Evolutionary conservation across 2,797 vertebrate species (phyloP), one percentile per base, ranked within the genome.

Genomic region (Xiphophorus birchmanni): DNA sequence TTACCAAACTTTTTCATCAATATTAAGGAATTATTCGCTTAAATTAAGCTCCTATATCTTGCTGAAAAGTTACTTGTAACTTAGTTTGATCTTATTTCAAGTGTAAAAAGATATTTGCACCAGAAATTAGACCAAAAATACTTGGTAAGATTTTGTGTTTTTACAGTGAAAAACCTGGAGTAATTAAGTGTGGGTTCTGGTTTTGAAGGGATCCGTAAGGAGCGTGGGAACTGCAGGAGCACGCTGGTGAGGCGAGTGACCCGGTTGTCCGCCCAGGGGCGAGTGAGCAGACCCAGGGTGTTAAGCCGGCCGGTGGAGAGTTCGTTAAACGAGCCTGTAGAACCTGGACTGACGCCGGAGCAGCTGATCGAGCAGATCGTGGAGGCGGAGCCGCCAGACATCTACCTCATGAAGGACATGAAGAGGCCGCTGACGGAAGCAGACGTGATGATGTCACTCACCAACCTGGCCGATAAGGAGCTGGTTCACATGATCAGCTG

Each of bases 401-500:
- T 98, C 90, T 96, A 96, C 83, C 95, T 96, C 85, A 96, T 97
- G 96, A 97, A 95, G 86, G 96, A 97, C 32, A 95, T 96, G 90
- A 97, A 92, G 88, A 92, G 94, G 11, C 98, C 98, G 0, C 97
- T 99, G 94, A 99, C 97, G 0, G 98, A 99, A 90, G 97, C 97
- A 2, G 97, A 95, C 85, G 95, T 99, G 96, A 99, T 99, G 99
- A 97, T 98, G 97, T 98, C 97, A 26, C 94, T 99, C 90, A 99
- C 99, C 35, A 98, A 97, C 91, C 95, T 99, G 85, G 99, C 99
- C 0, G 98, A 99, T 87, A 98, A 98, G 85, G 99, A 99, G 76
- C 92, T 99, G 76, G 98, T 99, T 45, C 97, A 99, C 89, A 99
- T 99, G 99, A 99, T 99, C 74, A 95, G 93, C 82, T 99, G 99